phyloP scores from a whole-genome alignment of 2,888 invertebrate genomes.

The Malthinus seriepunctatus region DNA sequence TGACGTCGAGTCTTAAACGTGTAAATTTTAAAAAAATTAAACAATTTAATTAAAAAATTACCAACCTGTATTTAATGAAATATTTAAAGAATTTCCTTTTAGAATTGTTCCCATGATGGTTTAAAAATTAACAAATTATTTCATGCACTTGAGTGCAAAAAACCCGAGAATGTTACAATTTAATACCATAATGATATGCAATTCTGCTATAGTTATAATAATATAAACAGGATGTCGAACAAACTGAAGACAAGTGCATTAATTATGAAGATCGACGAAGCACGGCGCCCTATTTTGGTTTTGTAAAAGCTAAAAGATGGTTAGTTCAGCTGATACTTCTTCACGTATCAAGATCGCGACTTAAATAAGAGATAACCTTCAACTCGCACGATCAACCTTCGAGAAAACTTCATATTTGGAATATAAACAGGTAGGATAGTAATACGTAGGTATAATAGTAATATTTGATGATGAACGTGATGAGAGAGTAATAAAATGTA shows the following conservation, averaged over 20 bases:
- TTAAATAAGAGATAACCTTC: neutral
- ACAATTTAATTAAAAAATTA: too few relatives aligned
- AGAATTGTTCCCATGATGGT: neutral
- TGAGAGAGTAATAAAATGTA: too few relatives aligned
- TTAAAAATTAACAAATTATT: neutral
- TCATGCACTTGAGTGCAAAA: neutral
- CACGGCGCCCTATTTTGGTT: constrained; percentile 9
- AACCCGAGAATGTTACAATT: neutral
- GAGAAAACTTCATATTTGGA: neutral
- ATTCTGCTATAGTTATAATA: neutral
- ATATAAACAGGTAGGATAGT: neutral
- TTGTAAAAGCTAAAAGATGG: neutral
- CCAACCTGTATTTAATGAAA: too few relatives aligned
- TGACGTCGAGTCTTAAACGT: too few relatives aligned
- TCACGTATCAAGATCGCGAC: neutral
- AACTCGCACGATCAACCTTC: constrained; percentile 2
- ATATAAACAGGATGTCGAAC: constrained; percentile 8
- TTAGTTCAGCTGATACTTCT: neutral
- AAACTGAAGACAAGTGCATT: constrained; percentile 9
- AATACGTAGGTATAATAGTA: too few relatives aligned
- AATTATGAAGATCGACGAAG: constrained; percentile 1
- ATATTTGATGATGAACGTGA: too few relatives aligned
- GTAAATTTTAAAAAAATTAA: too few relatives aligned
- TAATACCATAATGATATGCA: too few relatives aligned
- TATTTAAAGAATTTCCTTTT: too few relatives aligned